Evolutionary conservation across 2,797 vertebrate species (phyloP), one percentile per base, ranked within the genome.

Genomic region (Sternotherus odoratus): DNA sequence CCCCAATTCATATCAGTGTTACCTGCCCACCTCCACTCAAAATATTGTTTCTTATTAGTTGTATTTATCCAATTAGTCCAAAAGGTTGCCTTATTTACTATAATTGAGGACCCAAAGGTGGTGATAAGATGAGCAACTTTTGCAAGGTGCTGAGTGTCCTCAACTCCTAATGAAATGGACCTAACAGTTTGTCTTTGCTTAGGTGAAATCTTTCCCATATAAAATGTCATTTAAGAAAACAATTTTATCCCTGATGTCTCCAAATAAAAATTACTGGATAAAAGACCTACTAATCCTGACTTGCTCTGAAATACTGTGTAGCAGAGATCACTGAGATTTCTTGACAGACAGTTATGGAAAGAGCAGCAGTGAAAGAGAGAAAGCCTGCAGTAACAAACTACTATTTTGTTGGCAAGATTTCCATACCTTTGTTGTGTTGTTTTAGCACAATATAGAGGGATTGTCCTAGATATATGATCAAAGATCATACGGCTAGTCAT

Each of bases 141-240:
- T 56, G 48, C 28, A 46, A 56, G 77, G 43, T 11, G 5, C 57
- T 51, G 51, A 54, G 24, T 63, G 19, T 92, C 69, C 26, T 79
- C 79, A 85, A 54, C n/a, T 77, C 7, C 86, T 43, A 79, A 1
- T 46, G 17, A 88, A 81, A 16, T 33, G 30, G 46, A 87, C 82
- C 48, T 79, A 79, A 92, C 79, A 82, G 36, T 75, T 87, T 8
- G 82, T 12, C 72, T 90, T 30, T 30, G 12, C 24, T 8, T 72
- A 79, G 88, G 12, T 12, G 13, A 6, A 12, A 2, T 33, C 28
- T 60, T 11, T 57, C 21, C 39, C 51, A 23, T 33, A 53, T 36
- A 75, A 93, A 91, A 89, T n/a, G n/a, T 12, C 50, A 56, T 49
- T 83, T 50, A 66, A 83, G 69, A 72, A 86, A 88, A 85, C 12